Conservation (phyloP, 1,140 invertebrate species). For the Archegozetes longisetosus region DNA sequence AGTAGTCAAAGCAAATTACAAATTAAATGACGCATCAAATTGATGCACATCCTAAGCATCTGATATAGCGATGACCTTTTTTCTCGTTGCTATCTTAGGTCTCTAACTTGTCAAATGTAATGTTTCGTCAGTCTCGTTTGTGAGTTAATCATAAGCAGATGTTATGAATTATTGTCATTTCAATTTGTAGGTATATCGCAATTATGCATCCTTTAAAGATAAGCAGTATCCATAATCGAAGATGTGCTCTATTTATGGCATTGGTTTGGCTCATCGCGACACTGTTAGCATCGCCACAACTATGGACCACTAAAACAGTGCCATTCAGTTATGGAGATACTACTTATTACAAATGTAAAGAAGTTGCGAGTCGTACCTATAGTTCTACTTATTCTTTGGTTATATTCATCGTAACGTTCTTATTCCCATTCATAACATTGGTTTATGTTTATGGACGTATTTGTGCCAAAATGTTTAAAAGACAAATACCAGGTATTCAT, state of each 20-base stretch:
- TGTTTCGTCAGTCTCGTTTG: too few species aligned
- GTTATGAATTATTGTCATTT: too few species aligned
- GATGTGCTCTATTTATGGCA: slow-evolving; percentile 24
- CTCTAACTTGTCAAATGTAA: too few species aligned
- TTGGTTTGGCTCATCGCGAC: slow-evolving; percentile 33
- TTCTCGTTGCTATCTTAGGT: too few species aligned
- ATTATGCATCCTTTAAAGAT: slow-evolving; percentile 29
- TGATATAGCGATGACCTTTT: too few species aligned
- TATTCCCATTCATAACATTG: slow-evolving; percentile 33
- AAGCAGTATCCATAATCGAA: slow-evolving; percentile 17
- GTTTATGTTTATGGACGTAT: slow-evolving; percentile 33
- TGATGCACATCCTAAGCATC: too few species aligned
- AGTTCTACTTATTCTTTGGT: slow-evolving; percentile 28
- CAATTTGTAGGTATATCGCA: slow-evolving; percentile 28
- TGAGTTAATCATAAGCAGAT: too few species aligned
- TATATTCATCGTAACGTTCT: slow-evolving; percentile 35
- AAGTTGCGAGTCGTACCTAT: slow-evolving; percentile 23
- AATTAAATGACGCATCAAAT: too few species aligned
- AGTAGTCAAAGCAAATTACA: too few species aligned
- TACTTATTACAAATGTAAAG: slow-evolving; percentile 28
- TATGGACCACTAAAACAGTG: slow-evolving; percentile 29
- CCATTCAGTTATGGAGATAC: slow-evolving; percentile 22
- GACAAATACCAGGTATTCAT: slow-evolving; percentile 36
- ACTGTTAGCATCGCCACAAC: slow-evolving; percentile 29
- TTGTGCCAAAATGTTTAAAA: slow-evolving; percentile 30